Evolutionary conservation across 2,888 invertebrate genomes (phyloP).

Genomic region (Epinotia ramella): DNA sequence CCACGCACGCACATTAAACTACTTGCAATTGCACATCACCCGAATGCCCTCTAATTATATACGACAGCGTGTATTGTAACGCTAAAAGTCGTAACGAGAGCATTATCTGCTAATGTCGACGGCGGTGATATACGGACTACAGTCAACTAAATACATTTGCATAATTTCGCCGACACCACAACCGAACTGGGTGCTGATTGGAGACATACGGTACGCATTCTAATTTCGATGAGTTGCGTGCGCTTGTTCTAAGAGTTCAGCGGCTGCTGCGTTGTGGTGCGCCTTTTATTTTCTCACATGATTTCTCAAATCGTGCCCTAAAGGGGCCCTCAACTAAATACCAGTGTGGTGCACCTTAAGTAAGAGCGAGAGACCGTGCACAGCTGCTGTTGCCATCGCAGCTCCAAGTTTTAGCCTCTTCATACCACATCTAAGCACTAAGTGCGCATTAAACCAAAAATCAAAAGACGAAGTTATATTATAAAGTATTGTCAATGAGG

Average conservation of each 20-base stretch:
- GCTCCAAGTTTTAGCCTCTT: too few relatives aligned
- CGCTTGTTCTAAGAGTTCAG: not conserved
- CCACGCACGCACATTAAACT: not conserved
- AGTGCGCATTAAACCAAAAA: not conserved
- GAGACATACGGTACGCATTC: not conserved
- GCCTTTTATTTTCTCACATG: too few relatives aligned
- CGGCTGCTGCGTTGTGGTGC: too few relatives aligned
- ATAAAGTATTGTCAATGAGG: too few relatives aligned
- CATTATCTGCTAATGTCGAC: conserved; percentile 31
- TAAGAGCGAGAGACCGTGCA: too few relatives aligned
- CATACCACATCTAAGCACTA: not conserved
- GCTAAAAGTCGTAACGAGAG: conserved; percentile 37
- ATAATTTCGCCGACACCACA: conserved; percentile 41
- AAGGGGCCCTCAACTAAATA: too few relatives aligned
- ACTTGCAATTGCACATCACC: not conserved
- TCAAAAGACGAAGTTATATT: not conserved
- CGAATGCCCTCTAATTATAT: not conserved
- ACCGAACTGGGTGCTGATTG: conserved; percentile 13
- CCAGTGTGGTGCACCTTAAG: too few relatives aligned
- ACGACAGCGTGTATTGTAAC: not conserved
- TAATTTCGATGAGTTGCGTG: not conserved
- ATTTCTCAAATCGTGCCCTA: too few relatives aligned
- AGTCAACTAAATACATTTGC: conserved; percentile 44
- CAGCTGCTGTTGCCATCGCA: too few relatives aligned
- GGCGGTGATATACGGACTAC: conserved; percentile 33